These are phyloP conservation scores for Virgularia gustaviana DNA, from an alignment of 92 coral and sea anemone genomes.

Conservation along the genomic window DNA sequence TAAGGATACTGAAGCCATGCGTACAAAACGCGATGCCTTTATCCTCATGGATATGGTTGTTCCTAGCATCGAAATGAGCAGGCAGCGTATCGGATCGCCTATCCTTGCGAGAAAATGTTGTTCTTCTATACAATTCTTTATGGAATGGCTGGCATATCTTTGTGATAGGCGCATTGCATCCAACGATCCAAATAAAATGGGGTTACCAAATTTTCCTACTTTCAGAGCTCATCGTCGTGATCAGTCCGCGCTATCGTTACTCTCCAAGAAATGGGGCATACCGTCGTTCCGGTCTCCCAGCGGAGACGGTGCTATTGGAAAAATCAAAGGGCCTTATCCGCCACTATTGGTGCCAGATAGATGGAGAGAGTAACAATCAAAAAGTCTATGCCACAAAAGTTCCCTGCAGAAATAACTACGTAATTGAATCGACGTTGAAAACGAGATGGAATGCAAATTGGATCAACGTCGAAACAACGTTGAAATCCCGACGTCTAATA, in stretches of 20 bases:
- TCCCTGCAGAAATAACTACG: no score
- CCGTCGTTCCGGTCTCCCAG: neutral
- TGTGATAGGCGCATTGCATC: neutral
- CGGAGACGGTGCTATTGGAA: no score
- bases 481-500: no score
- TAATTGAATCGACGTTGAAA: no score
- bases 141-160: neutral
- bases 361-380: no score
- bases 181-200: neutral
- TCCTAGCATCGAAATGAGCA: neutral
- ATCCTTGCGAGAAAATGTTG: neutral
- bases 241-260: neutral
- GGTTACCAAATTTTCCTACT: neutral
- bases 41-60: conserved; percentile 5
- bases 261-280: no score
- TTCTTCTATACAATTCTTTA: neutral
- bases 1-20: neutral
- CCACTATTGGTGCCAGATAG: no score
- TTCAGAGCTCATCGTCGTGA: neutral
- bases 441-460: no score
- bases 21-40: neutral
- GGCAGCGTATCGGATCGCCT: neutral
- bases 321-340: no score
- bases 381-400: no score
- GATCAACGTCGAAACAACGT: no score